A percentile compares a stretch with the other conserved stretches of the same genome.
Evolutionary conservation across 92 coral and sea anemone species (phyloP).

Genomic region (Ricordea florida): DNA sequence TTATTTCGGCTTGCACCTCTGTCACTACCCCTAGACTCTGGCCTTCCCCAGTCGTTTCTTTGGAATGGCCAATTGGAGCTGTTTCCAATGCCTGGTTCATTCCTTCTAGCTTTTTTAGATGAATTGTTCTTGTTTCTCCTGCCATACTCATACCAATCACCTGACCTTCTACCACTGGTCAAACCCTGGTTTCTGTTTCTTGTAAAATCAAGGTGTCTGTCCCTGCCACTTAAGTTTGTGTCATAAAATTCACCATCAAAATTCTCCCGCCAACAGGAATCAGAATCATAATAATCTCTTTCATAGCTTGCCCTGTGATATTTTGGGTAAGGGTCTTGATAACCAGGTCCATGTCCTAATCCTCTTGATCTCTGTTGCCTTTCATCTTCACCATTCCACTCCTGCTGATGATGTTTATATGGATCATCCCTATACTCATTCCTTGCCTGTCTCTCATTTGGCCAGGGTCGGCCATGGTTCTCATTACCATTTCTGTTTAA

Average conservation of each 20-base stretch:
- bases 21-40: no score
- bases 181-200: no score
- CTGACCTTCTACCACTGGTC: no score
- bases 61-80: no score
- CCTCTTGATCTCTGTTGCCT: not conserved
- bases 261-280: not conserved
- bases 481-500: not conserved
- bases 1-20: no score
- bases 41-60: no score
- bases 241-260: not conserved
- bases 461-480: not conserved
- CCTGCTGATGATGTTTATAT: not conserved
- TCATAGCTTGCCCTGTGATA: not conserved
- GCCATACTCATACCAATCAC: no score
- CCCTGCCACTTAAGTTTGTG: no score
- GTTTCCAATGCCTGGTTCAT: no score
- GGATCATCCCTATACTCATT: not conserved
- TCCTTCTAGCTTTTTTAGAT: no score
- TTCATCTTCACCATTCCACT: conserved; percentile 1
- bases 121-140: no score
- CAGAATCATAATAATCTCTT: not conserved
- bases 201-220: no score
- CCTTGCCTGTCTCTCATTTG: not conserved
- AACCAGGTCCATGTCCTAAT: conserved; percentile 10
- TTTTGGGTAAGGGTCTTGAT: not conserved